phyloP scores from a whole-genome alignment of 1,140 invertebrate genomes.

The Mya arenaria region DNA sequence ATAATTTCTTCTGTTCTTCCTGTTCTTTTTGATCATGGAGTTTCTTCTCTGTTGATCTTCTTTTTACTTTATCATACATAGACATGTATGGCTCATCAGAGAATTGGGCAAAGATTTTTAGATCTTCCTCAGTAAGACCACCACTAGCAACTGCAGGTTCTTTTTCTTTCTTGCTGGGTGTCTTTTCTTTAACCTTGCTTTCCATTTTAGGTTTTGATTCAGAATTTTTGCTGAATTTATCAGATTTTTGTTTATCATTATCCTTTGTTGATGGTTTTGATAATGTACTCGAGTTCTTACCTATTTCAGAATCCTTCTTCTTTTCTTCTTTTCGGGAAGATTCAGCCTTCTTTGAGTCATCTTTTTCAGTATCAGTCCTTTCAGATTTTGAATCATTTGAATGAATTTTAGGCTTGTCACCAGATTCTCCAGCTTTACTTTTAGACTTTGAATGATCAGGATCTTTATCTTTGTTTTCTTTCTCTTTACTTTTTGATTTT shows the following conservation, averaged over 20 bases:
- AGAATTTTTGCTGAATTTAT: conserved; percentile 37
- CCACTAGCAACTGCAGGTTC: conserved; percentile 44
- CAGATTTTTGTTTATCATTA: conserved; percentile 48
- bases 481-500: conserved; percentile 54
- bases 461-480: conserved; percentile 57
- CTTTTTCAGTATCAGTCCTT: conserved; percentile 51
- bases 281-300: conserved; percentile 18
- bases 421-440: neutral
- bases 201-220: conserved; percentile 57
- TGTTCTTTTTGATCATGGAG: conserved; percentile 84
- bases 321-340: conserved; percentile 54
- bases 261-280: conserved; percentile 22
- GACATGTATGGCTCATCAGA: conserved; percentile 88
- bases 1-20: conserved; percentile 91
- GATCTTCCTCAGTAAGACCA: conserved; percentile 50
- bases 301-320: conserved; percentile 51
- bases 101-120: conserved; percentile 51
- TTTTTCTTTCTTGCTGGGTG: conserved; percentile 62
- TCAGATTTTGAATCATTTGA: conserved; percentile 28
- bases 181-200: conserved; percentile 56
- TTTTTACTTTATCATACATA: conserved; percentile 99
- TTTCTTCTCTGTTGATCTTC: conserved; percentile 91
- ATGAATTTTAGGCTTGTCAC: neutral
- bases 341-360: conserved; percentile 65
- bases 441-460: conserved; percentile 48